Base-by-base conservation (phyloP, 1,140 invertebrate species). In the Lordiphosa collinella region DNA sequence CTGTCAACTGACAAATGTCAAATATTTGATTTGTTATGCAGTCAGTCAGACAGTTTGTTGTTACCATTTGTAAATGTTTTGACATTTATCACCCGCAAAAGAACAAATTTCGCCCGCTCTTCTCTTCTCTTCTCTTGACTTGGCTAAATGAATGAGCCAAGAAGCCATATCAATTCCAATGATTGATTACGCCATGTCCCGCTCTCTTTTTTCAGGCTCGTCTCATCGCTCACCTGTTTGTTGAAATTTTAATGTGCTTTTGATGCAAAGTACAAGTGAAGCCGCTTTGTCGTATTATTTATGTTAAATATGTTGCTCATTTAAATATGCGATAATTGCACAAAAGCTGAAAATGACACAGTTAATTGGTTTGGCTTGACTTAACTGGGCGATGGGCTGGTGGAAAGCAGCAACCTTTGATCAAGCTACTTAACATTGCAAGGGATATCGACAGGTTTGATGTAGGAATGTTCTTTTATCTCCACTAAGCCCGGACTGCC, bases 181-280 rank as follows among this genome's bases (percentile, higher is more conserved):
- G 75, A 66, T 67, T 74, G 70, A 74, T 74, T 74, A 58, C 57
- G 48, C 38, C 22, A 44, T 29, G 37, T 18, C 10, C 6, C 34
- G 10, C 29, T 16, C 56, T n/a, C 35, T 31, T 50, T n/a, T 1
- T n/a, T n/a, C 29, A 29, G 8, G 5, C 10, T 48, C 47, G 69
- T 53, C 46, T 13, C 56, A 56, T 49, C 36, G 56, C 49, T 25
- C 22, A 25, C 22, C 22, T 25, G 22, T 25, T 25, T 25, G 35
- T 38, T 73, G 61, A 66, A 74, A 74, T 70, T 70, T 70, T 74
- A 74, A 74, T 74, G 62, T 66, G 66, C 38, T 74, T 74, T 67
- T 60, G 70, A 73, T 71, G 56, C 22, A 68, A 61, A 80, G 69
- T 52, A 36, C 69, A 40, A 48, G 47, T 68, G 58, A 58, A 74